phyloP scores from a whole-genome alignment of 2,113 vertebrate species.

The Chloroceryle aenea region DNA sequence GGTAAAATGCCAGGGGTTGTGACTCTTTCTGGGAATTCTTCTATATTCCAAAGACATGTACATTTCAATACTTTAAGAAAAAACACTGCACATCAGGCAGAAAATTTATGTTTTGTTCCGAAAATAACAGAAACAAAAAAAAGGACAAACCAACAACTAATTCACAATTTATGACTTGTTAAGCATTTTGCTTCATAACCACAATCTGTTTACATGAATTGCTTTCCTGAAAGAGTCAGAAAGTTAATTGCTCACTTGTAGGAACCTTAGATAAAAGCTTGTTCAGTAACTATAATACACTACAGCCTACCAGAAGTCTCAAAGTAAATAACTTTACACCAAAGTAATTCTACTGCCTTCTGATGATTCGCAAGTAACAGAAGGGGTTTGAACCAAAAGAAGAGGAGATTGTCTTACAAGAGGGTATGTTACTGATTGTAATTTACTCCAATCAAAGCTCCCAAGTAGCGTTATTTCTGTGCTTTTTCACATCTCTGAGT shows the following conservation, averaged over 20 bases:
- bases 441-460: not conserved
- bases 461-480: not conserved
- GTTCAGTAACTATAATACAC: constrained; percentile 48
- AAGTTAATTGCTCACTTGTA: constrained; percentile 70
- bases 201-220: constrained; percentile 65
- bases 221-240: constrained; percentile 46
- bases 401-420: not conserved
- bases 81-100: not conserved
- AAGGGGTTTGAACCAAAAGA: not conserved
- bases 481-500: not conserved
- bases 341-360: constrained; percentile 7
- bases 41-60: not conserved
- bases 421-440: not conserved
- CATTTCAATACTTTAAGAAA: not conserved
- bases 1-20: not conserved
- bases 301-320: constrained; percentile 51
- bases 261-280: constrained; percentile 66
- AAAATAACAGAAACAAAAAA: not conserved
- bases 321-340: constrained; percentile 35
- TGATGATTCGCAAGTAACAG: not conserved
- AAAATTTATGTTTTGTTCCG: constrained; percentile 18
- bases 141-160: constrained; percentile 7
- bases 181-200: constrained; percentile 68
- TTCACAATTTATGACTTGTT: constrained; percentile 44
- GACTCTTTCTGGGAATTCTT: not conserved